Percentiles rank a stretch among this genome's conserved stretches.
These are phyloP conservation scores for Coilia nasus DNA, from an alignment of 2,797 vertebrate species.

Conservation along the genomic window DNA sequence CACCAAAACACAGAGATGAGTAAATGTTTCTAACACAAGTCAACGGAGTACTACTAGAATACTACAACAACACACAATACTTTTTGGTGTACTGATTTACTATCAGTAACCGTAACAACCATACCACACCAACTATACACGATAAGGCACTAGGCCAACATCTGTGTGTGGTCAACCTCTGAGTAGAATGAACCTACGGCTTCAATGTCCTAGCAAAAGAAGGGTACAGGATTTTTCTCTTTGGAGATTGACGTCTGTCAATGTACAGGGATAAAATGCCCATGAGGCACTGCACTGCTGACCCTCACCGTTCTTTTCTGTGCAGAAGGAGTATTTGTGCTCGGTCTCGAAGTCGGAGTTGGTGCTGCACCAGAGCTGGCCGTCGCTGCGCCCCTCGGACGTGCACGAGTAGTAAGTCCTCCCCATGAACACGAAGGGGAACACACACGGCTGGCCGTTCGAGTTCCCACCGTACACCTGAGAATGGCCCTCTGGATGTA, in stretches of 20 bases:
- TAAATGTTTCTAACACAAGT: neutral
- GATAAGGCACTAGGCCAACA: too few species aligned
- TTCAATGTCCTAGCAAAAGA: too few species aligned
- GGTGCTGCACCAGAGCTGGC: slow-evolving; percentile 95
- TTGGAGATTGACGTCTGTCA: too few species aligned
- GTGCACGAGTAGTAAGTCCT: slow-evolving; percentile 94
- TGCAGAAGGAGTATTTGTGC: slow-evolving; percentile 92
- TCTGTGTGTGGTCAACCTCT: too few species aligned
- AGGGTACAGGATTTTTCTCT: too few species aligned
- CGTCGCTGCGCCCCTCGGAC: slow-evolving; percentile 87
- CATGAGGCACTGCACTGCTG: neutral
- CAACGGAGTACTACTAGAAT: neutral
- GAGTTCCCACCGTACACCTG: slow-evolving; percentile 94
- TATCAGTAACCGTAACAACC: too few species aligned
- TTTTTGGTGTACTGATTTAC: too few species aligned
- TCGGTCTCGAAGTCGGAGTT: slow-evolving; percentile 90
- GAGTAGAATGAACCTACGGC: too few species aligned
- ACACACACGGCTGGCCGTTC: slow-evolving; percentile 87
- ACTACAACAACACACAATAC: too few species aligned
- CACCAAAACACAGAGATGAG: neutral
- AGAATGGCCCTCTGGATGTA: slow-evolving; percentile 69
- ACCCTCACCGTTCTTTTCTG: slow-evolving; percentile 87
- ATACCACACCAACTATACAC: too few species aligned
- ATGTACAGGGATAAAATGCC: neutral
- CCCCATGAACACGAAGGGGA: slow-evolving; percentile 91